phyloP scores from a whole-genome alignment of 2,113 vertebrate genomes.

The Bagarius yarrelli region DNA sequence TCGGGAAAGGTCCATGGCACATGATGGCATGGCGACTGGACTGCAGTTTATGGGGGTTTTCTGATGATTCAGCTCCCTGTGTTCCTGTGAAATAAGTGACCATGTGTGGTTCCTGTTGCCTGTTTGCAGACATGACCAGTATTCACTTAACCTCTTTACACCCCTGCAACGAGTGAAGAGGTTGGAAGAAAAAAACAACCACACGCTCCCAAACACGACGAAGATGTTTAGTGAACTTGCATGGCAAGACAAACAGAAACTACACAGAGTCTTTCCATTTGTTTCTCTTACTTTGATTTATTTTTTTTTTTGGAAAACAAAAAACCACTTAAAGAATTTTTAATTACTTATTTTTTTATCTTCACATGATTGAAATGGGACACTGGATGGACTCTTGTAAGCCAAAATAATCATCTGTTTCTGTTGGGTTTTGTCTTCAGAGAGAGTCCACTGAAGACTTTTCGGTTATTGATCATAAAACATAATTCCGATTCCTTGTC shows the following conservation, averaged over 20 bases:
- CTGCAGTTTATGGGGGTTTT: constrained; percentile 55
- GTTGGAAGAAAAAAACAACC: constrained; percentile 14
- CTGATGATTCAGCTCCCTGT: constrained; percentile 62
- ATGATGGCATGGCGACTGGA: constrained; percentile 51
- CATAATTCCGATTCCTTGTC: constrained; percentile 30
- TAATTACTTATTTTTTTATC: constrained; percentile 50
- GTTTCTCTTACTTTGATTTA: constrained; percentile 41
- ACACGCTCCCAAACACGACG: constrained; percentile 26
- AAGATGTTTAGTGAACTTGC: constrained; percentile 47
- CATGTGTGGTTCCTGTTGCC: constrained; percentile 60
- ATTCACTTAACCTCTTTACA: constrained; percentile 45
- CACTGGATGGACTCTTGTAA: constrained; percentile 79
- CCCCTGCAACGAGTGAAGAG: constrained; percentile 32
- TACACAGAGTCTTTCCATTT: constrained; percentile 30
- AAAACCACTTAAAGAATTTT: constrained; percentile 54
- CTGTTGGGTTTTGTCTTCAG: constrained; percentile 67
- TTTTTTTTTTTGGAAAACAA: constrained; percentile 60
- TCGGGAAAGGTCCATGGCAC: constrained; percentile 52
- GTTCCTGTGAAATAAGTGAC: constrained; percentile 68
- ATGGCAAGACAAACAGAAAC: constrained; percentile 44
- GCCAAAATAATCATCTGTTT: constrained; percentile 76
- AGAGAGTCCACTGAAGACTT: constrained; percentile 49
- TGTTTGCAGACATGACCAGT: constrained; percentile 48
- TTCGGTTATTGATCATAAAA: constrained; percentile 55
- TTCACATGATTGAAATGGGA: constrained; percentile 66